Conservation (phyloP, 2,797 vertebrate genomes). For the Antennarius maculatus region DNA sequence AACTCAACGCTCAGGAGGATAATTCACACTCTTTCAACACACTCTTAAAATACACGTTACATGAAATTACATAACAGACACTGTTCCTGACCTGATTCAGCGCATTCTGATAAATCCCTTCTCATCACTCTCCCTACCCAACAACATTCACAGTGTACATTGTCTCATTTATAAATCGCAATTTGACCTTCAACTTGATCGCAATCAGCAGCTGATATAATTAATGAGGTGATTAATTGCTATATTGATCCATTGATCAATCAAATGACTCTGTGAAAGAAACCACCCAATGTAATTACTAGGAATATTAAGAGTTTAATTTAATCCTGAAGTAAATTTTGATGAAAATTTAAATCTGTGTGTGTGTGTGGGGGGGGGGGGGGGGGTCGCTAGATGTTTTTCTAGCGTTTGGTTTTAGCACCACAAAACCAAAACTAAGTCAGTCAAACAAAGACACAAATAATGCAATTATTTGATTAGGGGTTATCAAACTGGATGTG, state of each 20-base stretch:
- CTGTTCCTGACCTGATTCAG: not conserved
- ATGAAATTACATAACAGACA: not conserved
- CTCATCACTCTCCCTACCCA: not conserved
- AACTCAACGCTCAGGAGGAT: not conserved
- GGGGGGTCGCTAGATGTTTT: too few species aligned
- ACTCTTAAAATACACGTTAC: not conserved
- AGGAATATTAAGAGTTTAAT: conserved; percentile 51
- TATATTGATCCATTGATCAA: conserved; percentile 75
- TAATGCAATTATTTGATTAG: not conserved
- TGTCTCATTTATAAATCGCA: not conserved
- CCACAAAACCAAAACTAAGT: not conserved
- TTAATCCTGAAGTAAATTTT: conserved; percentile 28
- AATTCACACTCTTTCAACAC: not conserved
- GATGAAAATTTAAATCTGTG: conserved; percentile 6
- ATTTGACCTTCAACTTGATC: conserved; percentile 56
- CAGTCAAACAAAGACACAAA: not conserved
- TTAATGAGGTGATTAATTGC: conserved; percentile 80
- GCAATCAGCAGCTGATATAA: conserved; percentile 62
- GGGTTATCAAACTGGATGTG: not conserved
- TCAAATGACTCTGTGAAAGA: conserved; percentile 36
- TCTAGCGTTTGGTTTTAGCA: conserved; percentile 1
- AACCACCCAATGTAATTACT: conserved; percentile 53
- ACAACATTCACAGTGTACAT: not conserved
- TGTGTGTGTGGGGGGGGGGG: not conserved
- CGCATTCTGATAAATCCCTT: not conserved